These are phyloP conservation scores for Trichonephila clavipes DNA, from an alignment of 1,140 invertebrate species.

Conservation along the genomic window DNA sequence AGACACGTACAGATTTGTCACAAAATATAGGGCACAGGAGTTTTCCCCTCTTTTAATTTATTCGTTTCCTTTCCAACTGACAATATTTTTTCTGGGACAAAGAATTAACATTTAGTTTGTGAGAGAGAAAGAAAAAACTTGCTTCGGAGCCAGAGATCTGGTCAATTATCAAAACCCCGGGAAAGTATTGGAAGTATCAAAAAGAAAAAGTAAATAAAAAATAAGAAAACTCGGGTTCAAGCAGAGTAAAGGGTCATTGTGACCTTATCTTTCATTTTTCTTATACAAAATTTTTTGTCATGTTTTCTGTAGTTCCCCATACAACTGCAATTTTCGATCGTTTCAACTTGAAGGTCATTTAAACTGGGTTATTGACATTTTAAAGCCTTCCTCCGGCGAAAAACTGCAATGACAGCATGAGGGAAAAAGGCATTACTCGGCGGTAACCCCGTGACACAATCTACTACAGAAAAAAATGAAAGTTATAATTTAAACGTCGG, in stretches of 20 bases:
- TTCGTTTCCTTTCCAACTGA: no score
- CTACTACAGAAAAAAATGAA: neutral
- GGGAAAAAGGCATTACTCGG: neutral
- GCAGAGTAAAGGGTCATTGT: no score
- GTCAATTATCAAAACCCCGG: no score
- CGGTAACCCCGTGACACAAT: neutral
- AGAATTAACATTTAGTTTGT: no score
- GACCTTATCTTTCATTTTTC: neutral
- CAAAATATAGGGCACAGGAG: no score
- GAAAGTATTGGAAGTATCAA: no score
- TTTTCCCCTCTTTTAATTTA: no score
- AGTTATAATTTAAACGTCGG: slow-evolving; percentile 40
- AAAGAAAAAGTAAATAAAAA: neutral
- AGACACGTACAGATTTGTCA: no score
- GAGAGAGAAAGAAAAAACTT: no score
- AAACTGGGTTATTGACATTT: slow-evolving; percentile 1
- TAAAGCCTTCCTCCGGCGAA: neutral
- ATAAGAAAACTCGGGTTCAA: neutral
- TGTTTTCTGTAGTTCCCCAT: neutral
- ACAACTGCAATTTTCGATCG: neutral
- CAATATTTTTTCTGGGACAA: no score
- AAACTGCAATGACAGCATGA: neutral
- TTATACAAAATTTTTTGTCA: neutral
- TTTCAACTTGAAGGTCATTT: neutral
- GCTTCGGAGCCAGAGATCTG: no score